Conservation (phyloP, 2,888 invertebrate genomes). For the Drosophila neutralis region DNA sequence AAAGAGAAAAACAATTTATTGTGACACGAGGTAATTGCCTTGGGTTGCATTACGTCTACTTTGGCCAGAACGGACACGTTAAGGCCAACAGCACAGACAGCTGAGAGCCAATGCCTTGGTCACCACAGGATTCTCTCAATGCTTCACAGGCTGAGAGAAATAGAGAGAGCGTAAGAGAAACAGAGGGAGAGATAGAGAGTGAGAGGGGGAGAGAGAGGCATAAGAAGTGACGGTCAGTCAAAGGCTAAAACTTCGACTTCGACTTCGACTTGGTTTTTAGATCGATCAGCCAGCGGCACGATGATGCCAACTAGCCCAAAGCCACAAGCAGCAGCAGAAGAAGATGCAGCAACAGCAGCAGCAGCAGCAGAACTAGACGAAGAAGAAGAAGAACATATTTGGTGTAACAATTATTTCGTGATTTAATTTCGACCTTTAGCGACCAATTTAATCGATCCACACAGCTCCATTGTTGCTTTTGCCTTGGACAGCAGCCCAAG, state of each 20-base stretch:
- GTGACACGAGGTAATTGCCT: slow-evolving; percentile 78
- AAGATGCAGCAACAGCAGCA: slow-evolving; percentile 11
- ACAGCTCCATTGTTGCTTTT: slow-evolving; percentile 32
- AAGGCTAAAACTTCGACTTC: slow-evolving; percentile 27
- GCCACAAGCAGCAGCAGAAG: background rate
- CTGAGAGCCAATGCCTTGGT: slow-evolving; percentile 34
- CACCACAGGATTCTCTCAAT: slow-evolving; percentile 28
- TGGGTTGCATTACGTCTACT: slow-evolving; percentile 52
- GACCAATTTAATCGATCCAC: slow-evolving; percentile 80
- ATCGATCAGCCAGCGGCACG: slow-evolving; percentile 51
- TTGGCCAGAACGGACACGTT: slow-evolving; percentile 62
- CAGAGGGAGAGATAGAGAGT: background rate
- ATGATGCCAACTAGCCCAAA: slow-evolving; percentile 38
- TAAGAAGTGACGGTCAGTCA: slow-evolving; percentile 56
- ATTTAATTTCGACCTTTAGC: slow-evolving; percentile 81
- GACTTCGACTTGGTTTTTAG: slow-evolving; percentile 24
- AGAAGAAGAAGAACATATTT: slow-evolving; percentile 73
- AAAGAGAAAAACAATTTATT: slow-evolving; percentile 75
- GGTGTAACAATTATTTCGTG: slow-evolving; percentile 81
- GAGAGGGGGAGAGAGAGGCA: background rate
- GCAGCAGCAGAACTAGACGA: slow-evolving; percentile 5
- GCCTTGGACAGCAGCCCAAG: slow-evolving; percentile 50
- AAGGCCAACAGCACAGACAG: slow-evolving; percentile 28
- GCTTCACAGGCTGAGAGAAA: slow-evolving; percentile 7
- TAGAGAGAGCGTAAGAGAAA: background rate